These are phyloP conservation scores for Galerucella nymphaeae DNA, from an alignment of 2,888 invertebrate genomes.

Conservation along the genomic window DNA sequence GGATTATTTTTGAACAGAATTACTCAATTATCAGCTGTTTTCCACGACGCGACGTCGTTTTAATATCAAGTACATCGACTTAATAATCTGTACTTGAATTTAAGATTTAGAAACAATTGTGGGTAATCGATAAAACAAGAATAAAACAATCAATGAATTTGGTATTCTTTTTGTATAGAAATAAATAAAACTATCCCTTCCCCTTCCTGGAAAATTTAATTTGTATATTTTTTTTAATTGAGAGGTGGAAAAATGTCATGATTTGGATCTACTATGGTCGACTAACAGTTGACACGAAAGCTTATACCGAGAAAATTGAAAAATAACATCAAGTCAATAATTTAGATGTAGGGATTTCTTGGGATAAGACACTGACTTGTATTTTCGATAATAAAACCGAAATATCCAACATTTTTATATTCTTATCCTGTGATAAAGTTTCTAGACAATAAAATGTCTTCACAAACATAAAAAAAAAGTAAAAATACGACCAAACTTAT, in stretches of 20 bases:
- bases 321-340: too few relatives aligned
- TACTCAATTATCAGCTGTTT: constrained; percentile 10
- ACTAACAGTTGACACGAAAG: too few relatives aligned
- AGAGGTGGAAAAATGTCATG: too few relatives aligned
- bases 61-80: neutral
- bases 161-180: too few relatives aligned
- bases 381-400: constrained; percentile 10
- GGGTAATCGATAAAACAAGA: neutral
- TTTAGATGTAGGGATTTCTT: neutral
- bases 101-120: neutral
- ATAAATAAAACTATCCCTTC: too few relatives aligned
- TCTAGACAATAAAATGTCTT: neutral
- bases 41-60: neutral
- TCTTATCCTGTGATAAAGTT: neutral
- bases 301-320: too few relatives aligned
- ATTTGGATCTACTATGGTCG: too few relatives aligned
- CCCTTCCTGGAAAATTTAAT: too few relatives aligned
- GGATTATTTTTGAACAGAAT: constrained; percentile 12
- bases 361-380: neutral
- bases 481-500: neutral
- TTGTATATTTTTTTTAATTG: too few relatives aligned
- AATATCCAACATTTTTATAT: constrained; percentile 14
- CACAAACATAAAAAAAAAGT: constrained; percentile 5
- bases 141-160: too few relatives aligned
- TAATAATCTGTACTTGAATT: neutral